These are phyloP conservation scores for Philaethria dido DNA, from an alignment of 2,888 invertebrate species.

Conservation along the genomic window DNA sequence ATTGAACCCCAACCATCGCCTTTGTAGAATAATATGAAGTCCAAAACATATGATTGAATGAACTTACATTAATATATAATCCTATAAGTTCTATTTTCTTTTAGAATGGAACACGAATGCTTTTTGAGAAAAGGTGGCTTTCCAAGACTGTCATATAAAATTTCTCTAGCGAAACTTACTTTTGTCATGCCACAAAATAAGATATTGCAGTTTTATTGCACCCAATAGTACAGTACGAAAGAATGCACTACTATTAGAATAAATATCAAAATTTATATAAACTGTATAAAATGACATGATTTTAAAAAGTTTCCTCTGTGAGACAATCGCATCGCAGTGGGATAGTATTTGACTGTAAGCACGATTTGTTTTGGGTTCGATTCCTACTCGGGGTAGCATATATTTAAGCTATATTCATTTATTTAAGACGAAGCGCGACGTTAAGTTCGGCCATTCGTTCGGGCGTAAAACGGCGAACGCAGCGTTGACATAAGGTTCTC, in stretches of 20 bases:
- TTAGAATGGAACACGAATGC: conserved; percentile 6
- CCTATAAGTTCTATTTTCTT: conserved; percentile 11
- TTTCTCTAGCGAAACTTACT: conserved; percentile 37
- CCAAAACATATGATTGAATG: not conserved
- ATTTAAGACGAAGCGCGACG: too few relatives aligned
- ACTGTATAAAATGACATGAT: not conserved
- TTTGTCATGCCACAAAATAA: conserved; percentile 36
- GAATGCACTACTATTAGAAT: conserved; percentile 24
- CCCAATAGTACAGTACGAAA: conserved; percentile 36
- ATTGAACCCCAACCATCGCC: too few relatives aligned
- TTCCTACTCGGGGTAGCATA: too few relatives aligned
- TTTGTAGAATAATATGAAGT: not conserved
- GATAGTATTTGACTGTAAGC: too few relatives aligned
- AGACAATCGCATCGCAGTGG: too few relatives aligned
- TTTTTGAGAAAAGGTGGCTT: conserved; percentile 15
- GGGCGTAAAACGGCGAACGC: too few relatives aligned
- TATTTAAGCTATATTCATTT: too few relatives aligned
- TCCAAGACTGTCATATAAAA: conserved; percentile 28
- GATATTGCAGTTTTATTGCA: conserved; percentile 43
- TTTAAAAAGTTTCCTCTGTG: not conserved
- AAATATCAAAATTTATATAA: conserved; percentile 2
- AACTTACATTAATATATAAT: not conserved
- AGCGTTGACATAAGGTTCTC: too few relatives aligned
- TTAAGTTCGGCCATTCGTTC: too few relatives aligned
- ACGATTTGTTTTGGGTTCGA: too few relatives aligned